Conservation (phyloP, 2,113 vertebrate genomes). For the Cnemophilus loriae region DNA sequence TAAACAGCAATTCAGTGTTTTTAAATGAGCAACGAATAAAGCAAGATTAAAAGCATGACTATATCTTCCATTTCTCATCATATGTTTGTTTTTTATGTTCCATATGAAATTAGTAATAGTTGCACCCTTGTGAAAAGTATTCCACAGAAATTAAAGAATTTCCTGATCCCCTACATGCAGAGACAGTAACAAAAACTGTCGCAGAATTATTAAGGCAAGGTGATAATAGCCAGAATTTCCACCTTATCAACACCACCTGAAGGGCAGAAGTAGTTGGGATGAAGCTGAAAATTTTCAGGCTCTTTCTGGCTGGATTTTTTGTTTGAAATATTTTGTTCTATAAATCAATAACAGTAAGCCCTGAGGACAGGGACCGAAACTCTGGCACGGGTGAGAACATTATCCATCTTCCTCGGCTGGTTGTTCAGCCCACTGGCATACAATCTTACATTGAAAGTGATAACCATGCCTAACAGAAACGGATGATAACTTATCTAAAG, state of each 20-base stretch:
- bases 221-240: not conserved
- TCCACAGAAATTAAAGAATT: not conserved
- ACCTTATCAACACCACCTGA: not conserved
- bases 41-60: not conserved
- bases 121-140: not conserved
- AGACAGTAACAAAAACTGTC: not conserved
- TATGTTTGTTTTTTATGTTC: not conserved
- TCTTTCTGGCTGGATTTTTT: not conserved
- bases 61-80: not conserved
- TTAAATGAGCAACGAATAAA: not conserved
- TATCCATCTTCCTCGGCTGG: not conserved
- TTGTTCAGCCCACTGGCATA: conserved; percentile 16
- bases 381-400: not conserved
- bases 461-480: not conserved
- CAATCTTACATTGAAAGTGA: not conserved
- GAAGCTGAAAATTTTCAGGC: not conserved
- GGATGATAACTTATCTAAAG: conserved; percentile 9
- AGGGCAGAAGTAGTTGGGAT: not conserved
- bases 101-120: not conserved
- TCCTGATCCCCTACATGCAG: not conserved
- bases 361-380: not conserved
- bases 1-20: not conserved
- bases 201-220: not conserved
- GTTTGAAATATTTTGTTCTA: conserved; percentile 21
- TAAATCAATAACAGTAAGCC: conserved; percentile 1